Base-by-base conservation (phyloP, 2,797 vertebrate genomes). In the Cynodonichthys magdalenae region DNA sequence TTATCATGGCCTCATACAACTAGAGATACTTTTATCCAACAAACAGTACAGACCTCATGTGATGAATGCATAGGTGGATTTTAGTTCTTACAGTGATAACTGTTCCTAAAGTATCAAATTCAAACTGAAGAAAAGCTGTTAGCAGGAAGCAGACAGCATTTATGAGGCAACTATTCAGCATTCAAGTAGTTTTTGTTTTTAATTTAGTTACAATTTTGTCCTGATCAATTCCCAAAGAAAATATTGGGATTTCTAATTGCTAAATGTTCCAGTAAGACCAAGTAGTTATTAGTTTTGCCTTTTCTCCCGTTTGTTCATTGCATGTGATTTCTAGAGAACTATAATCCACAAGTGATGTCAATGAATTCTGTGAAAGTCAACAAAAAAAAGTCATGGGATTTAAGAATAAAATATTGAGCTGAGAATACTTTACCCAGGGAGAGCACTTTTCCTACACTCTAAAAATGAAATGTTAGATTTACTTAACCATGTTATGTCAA, bases 21-120 rank as follows among this genome's bases (percentile, higher is more conserved):
- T 63, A 56, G 52, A 75, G 56, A 48, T 4, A 15, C n/a, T 20
- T 48, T 20, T 20, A 48, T 44, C 17, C 42, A 44, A n/a, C 42
- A 17, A 51, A 27, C 49, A 8, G 14, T 17, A 15, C 27, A 51
- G 24, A 51, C 11, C 36, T 39, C 10, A 6, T 31, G 36, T 39
- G 36, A 39, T 14, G 12, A 39, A 36, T 2, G 10, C 1, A 39
- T 39, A 11, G 36, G 12, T 0, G 14, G 36, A 14, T 39, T 39
- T 39, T 2, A 10, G 12, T 39, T 39, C 36, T 39, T 11, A 4
- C 36, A 39, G 36, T 4, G 36, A 14, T 46, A 46, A 46, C 18
- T 1, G 44, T 18, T 46, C 44, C 14, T 46, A 10, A 46, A 46
- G 18, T 18, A 18, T 46, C 44, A 46, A 10, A 18, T 2, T 46